A percentile compares a stretch with the other conserved stretches of the same genome.
Conservation (phyloP, 2,113 vertebrate genomes). For the Poeciliopsis prolifica region DNA sequence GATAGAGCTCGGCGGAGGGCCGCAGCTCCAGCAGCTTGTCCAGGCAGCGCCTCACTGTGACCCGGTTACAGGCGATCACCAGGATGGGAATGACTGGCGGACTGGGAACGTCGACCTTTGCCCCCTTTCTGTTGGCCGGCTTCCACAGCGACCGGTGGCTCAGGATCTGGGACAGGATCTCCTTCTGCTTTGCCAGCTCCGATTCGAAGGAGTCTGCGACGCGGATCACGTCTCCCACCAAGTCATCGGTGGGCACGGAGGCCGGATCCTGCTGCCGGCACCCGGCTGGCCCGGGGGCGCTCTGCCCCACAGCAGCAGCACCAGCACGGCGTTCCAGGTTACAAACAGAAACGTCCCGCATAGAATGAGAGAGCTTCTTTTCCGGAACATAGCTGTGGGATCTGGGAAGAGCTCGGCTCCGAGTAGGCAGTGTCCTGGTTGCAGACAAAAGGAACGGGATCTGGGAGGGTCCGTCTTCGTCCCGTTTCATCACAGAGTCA, state of each 20-base stretch:
- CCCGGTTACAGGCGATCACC: conserved; percentile 92
- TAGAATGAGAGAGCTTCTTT: conserved; percentile 67
- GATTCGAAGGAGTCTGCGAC: conserved; percentile 63
- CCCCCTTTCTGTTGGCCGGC: neutral
- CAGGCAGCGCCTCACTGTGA: conserved; percentile 88
- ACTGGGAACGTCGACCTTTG: neutral
- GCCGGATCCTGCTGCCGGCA: neutral
- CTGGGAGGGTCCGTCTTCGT: conserved; percentile 23
- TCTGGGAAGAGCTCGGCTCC: conserved; percentile 13
- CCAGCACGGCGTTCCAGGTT: conserved; percentile 76
- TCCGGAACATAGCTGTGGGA: conserved; percentile 70
- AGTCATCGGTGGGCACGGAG: neutral
- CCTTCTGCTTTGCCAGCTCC: conserved; percentile 72
- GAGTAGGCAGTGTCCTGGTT: conserved; percentile 31
- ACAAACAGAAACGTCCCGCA: conserved; percentile 73
- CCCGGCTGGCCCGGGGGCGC: conserved; percentile 15
- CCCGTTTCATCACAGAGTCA: conserved; percentile 51
- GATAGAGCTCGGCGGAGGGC: conserved; percentile 82
- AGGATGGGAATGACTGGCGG: conserved; percentile 83
- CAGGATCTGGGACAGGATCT: conserved; percentile 73
- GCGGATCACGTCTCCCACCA: conserved; percentile 62
- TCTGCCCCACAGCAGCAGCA: conserved; percentile 69
- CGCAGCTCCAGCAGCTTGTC: conserved; percentile 88
- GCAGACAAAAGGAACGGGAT: conserved; percentile 46
- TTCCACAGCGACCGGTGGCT: conserved; percentile 53